Percentiles rank a stretch among this genome's conserved stretches.
phyloP scores from a whole-genome alignment of 1,140 invertebrate genomes.

The Drosophila novamexicana region DNA sequence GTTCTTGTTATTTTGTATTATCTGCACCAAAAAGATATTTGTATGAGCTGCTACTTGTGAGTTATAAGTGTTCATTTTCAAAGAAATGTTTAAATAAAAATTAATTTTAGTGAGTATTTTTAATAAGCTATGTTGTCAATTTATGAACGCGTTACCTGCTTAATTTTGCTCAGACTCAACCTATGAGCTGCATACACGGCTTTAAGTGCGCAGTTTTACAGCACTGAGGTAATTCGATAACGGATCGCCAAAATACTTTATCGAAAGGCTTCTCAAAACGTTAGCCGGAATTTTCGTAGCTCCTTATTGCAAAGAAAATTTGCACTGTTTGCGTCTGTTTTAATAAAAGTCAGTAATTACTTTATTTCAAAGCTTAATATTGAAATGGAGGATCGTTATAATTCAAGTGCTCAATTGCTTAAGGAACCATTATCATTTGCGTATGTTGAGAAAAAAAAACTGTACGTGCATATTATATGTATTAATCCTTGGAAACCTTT shows the following conservation, averaged over 20 bases:
- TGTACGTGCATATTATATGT: not conserved
- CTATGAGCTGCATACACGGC: not conserved
- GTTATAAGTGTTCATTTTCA: conserved; percentile 44
- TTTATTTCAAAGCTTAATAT: not conserved
- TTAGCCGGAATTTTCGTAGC: not conserved
- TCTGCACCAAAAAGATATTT: conserved; percentile 30
- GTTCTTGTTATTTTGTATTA: conserved; percentile 32
- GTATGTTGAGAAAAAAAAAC: conserved; percentile 41
- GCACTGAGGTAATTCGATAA: conserved; percentile 14
- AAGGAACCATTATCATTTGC: conserved; percentile 52
- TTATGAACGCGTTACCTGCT: not conserved
- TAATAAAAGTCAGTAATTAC: not conserved
- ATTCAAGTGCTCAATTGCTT: conserved; percentile 39
- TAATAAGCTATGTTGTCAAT: not conserved
- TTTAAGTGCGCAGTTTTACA: conserved; percentile 11
- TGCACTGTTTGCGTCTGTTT: not conserved
- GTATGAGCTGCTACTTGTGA: conserved; percentile 4
- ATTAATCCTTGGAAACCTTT: not conserved
- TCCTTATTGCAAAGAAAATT: not conserved
- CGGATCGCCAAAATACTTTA: not conserved
- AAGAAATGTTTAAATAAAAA: conserved; percentile 20
- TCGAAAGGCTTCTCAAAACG: conserved; percentile 8
- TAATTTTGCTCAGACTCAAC: not conserved
- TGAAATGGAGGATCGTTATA: conserved; percentile 39
- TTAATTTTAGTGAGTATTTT: not conserved